Evolutionary conservation across 2,797 vertebrate genomes (phyloP), one percentile per base, ranked within the genome.

Genomic region (Eurystomus glaucurus): DNA sequence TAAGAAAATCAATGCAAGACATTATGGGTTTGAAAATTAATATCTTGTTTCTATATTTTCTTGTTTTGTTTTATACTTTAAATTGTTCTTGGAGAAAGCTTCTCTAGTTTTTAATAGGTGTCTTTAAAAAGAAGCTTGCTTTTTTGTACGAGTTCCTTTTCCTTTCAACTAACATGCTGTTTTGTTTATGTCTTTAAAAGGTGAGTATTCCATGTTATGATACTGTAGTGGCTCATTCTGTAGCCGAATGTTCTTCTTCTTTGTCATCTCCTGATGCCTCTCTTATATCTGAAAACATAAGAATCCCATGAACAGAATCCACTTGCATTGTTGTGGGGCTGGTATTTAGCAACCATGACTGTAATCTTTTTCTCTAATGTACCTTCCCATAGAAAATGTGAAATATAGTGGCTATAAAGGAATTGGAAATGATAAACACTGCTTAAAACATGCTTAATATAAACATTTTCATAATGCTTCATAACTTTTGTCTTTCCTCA

Each of bases 161-260:
- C 10, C 22, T 88, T 82, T 62, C 25, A 68, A 33, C 5, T 25
- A 10, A 22, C 3, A 58, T 58, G 21, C 14, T 58, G 21, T 58
- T 57, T n/a, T n/a, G 52, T 11, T 20, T 52, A 15, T 6, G 19
- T n/a, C 20, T 54, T 54, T 20, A 11, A 20, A 23, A 35, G 8
- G 5, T 15, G 11, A 75, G 2, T 12, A 35, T 39, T 77, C 1
- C 23, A 4, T 12, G 3, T n/a, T 52, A 14, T 3, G 9, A 15
- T 14, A 15, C 3, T 28, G 1, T 7, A 43, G 18, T 5, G 37
- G 14, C 7, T 83, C 5, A 12, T 83, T 77, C 46, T 51, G 13
- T 29, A 25, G 14, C 26, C 85, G 41, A 48, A 16, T 55, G 10
- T 45, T 25, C 6, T 58, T 77, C 69, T 68, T 37, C 11, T 39